Base-by-base conservation (phyloP, 2,888 invertebrate genomes). In the Candidula unifasciata region DNA sequence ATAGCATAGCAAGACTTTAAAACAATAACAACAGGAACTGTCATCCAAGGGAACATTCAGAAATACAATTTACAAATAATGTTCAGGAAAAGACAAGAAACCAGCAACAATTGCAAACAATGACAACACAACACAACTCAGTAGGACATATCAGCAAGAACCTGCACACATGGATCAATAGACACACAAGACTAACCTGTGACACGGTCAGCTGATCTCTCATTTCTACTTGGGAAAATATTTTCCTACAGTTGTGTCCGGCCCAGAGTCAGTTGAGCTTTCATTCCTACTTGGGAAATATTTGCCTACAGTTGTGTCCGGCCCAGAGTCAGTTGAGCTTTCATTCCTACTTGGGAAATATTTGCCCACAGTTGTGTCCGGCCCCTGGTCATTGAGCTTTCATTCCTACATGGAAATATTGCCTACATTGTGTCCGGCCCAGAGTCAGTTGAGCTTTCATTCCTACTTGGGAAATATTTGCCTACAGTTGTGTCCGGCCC, bases 391-490 rank as follows among this genome's bases (percentile, higher is more conserved):
- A n/a, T n/a, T n/a, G n/a, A n/a, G n/a, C n/a, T n/a, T n/a, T n/a
- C n/a, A n/a, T n/a, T n/a, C n/a, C n/a, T n/a, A n/a, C n/a, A n/a
- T n/a, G n/a, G n/a, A n/a, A n/a, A n/a, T n/a, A n/a, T n/a, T n/a
- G n/a, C n/a, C n/a, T n/a, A n/a, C n/a, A n/a, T n/a, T n/a, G n/a
- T n/a, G n/a, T n/a, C n/a, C n/a, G n/a, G n/a, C 8, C 21, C 21
- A 37, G 37, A 5, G 44, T 71, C 71, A 73, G 44, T 73, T 73
- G 52, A 13, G n/a, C 73, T 73, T 8, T 73, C 73, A n/a, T 16
- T n/a, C 13, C 8, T 73, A 44, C 44, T 5, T 2, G 52, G 3
- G 3, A 16, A 2, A n/a, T 16, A 21, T 3, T 21, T 73, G 24
- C 13, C 5, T 13, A 10, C 8, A 2, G 33, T 33, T 16, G 21